phyloP scores from a whole-genome alignment of 2,888 invertebrate species.

The Lasiommata megera region DNA sequence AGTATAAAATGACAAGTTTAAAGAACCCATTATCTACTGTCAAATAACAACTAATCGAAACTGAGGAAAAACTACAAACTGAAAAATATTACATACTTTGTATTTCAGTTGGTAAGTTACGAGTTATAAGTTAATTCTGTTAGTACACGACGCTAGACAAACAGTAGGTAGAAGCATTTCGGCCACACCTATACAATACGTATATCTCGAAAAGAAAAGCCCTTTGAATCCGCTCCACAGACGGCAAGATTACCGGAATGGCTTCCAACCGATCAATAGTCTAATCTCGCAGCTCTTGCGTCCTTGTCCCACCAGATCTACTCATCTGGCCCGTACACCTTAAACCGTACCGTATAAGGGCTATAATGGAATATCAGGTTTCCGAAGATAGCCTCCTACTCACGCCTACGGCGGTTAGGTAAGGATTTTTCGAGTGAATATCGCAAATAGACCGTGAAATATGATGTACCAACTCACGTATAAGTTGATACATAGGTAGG shows the following conservation, averaged over 20 bases:
- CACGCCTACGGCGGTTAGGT: constrained; percentile 23
- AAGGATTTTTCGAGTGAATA: constrained; percentile 21
- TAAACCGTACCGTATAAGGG: constrained; percentile 30
- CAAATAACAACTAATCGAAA: too few species aligned
- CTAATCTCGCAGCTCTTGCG: constrained; percentile 69
- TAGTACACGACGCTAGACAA: not conserved
- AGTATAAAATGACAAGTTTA: too few species aligned
- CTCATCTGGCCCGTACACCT: constrained; percentile 44
- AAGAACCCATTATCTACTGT: too few species aligned
- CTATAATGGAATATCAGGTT: constrained; percentile 12
- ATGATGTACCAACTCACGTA: too few species aligned
- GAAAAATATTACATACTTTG: too few species aligned
- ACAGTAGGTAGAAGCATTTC: not conserved
- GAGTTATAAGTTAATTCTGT: too few species aligned
- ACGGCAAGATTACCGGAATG: constrained; percentile 71
- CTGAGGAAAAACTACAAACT: too few species aligned
- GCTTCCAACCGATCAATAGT: constrained; percentile 53
- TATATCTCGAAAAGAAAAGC: constrained; percentile 27
- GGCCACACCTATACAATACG: constrained; percentile 23
- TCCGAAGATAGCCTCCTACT: constrained; percentile 22
- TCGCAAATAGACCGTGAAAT: constrained; percentile 7
- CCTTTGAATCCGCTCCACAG: constrained; percentile 53
- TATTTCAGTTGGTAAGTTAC: too few species aligned
- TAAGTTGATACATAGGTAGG: not conserved
- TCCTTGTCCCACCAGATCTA: constrained; percentile 60